Evolutionary conservation across 2,113 vertebrate genomes (phyloP).

Genomic region (Bufo bufo): DNA sequence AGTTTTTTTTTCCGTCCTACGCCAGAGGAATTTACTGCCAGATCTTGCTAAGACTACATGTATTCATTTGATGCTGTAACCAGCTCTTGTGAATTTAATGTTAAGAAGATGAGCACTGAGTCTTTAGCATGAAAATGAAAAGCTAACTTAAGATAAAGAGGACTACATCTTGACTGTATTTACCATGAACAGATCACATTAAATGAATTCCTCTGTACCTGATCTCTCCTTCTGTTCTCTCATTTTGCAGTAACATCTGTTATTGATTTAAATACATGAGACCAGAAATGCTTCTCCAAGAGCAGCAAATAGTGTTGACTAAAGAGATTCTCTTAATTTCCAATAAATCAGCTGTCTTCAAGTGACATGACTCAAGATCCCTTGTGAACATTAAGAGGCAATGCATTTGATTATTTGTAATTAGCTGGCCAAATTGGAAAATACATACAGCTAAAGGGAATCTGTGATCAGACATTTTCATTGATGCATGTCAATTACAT

Average conservation of each 20-base stretch:
- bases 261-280: slow-evolving; percentile 45
- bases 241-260: slow-evolving; percentile 36
- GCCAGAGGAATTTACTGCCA: neutral
- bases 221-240: slow-evolving; percentile 9
- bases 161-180: slow-evolving; percentile 22
- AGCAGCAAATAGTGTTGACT: neutral
- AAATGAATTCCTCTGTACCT: slow-evolving; percentile 10
- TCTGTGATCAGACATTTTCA: neutral
- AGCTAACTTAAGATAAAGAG: slow-evolving; percentile 12
- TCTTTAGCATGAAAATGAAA: slow-evolving; percentile 23
- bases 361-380: slow-evolving; percentile 15
- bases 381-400: slow-evolving; percentile 5
- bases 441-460: neutral
- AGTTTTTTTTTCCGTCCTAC: neutral
- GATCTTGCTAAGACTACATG: neutral
- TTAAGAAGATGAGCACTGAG: neutral
- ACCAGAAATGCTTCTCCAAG: slow-evolving; percentile 9
- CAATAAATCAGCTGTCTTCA: slow-evolving; percentile 7
- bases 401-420: slow-evolving; percentile 16
- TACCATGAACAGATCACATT: neutral
- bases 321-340: neutral
- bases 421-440: slow-evolving; percentile 8
- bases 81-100: neutral
- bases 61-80: neutral
- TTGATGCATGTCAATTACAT: slow-evolving; percentile 3